Evolutionary conservation across 1,140 invertebrate genomes (phyloP).

Genomic region (Elymnias hypermnestra): DNA sequence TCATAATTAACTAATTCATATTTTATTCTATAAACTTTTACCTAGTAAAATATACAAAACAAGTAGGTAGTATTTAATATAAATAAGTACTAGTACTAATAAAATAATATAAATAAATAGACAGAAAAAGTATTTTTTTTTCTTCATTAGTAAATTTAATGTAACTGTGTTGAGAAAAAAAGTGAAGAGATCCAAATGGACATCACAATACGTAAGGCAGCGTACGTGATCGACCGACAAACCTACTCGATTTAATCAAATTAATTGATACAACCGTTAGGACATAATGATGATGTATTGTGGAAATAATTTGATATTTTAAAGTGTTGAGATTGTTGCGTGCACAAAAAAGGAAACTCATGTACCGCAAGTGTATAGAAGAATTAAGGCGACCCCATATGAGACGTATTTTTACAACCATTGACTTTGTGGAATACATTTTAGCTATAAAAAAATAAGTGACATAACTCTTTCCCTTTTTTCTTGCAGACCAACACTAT

Average conservation of each 20-base stretch:
- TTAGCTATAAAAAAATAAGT: background rate
- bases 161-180: conserved; percentile 13
- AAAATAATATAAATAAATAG: too few species aligned
- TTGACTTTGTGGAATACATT: background rate
- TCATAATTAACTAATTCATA: too few species aligned
- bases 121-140: too few species aligned
- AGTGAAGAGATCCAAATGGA: conserved; percentile 13
- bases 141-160: conserved; percentile 27
- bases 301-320: conserved; percentile 71
- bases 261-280: conserved; percentile 72
- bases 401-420: conserved; percentile 13
- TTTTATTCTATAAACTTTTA: too few species aligned
- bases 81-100: too few species aligned
- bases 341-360: conserved; percentile 36
- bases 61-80: too few species aligned
- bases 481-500: too few species aligned
- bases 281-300: conserved; percentile 68
- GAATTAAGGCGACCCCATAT: background rate
- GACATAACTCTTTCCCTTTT: too few species aligned
- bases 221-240: conserved; percentile 63
- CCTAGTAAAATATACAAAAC: too few species aligned
- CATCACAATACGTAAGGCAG: conserved; percentile 34
- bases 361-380: conserved; percentile 47
- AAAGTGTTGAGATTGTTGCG: conserved; percentile 41
- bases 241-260: conserved; percentile 65